Percentiles rank a stretch among this genome's conserved stretches.
phyloP scores from a whole-genome alignment of 2,888 invertebrate species.

The Nymphalis polychloros region DNA sequence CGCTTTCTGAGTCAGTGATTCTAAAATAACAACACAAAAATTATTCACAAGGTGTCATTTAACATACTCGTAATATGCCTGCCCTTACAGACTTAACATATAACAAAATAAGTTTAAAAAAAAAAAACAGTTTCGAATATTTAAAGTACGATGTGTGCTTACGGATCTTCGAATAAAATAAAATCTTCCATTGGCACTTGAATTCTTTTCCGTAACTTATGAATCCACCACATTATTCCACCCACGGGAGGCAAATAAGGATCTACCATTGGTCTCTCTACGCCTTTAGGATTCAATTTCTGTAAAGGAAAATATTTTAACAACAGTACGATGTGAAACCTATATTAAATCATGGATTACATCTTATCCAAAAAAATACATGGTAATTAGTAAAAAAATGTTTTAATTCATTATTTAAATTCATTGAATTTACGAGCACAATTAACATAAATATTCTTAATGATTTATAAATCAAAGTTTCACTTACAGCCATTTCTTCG shows the following conservation, averaged over 20 bases:
- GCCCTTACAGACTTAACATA: no score
- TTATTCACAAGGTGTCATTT: neutral
- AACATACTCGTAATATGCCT: neutral
- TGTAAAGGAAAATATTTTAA: constrained; percentile 39
- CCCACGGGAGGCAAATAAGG: constrained; percentile 88
- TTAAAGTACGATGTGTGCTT: constrained; percentile 47
- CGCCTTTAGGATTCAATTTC: constrained; percentile 64
- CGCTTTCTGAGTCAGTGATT: constrained; percentile 82
- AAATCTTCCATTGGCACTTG: constrained; percentile 83
- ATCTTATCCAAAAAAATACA: no score
- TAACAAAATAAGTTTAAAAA: no score
- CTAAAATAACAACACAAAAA: constrained; percentile 48
- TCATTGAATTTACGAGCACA: no score
- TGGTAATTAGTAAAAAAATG: no score
- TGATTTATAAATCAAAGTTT: neutral
- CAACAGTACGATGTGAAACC: neutral
- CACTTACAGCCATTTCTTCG: constrained; percentile 76
- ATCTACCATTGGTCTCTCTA: constrained; percentile 81
- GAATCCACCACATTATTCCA: constrained; percentile 87
- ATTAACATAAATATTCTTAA: no score
- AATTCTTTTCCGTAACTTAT: constrained; percentile 84
- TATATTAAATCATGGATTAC: no score
- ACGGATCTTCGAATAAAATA: constrained; percentile 85
- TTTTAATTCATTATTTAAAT: no score
- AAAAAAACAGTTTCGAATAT: no score